Evolutionary conservation across 2,797 vertebrate genomes (phyloP), one percentile per base, ranked within the genome.

Genomic region (Enoplosus armatus): DNA sequence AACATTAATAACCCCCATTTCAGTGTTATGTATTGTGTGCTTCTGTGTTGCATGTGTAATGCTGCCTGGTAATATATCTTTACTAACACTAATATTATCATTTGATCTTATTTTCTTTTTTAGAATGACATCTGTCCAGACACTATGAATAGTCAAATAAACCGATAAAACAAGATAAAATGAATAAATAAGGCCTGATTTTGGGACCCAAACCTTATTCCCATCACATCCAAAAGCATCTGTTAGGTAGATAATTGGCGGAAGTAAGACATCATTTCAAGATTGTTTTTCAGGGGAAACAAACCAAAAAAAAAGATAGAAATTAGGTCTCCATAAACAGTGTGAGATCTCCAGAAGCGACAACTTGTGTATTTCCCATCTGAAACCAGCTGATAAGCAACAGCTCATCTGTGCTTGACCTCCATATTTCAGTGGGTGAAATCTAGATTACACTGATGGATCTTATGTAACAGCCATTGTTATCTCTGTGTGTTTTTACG

Each of bases 381-480:
- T 79, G 77, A 61, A 31, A 29, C 14, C 47, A 48, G 51, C 51
- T 33, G 72, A 76, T 71, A 47, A 66, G 35, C 66, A 27, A 67
- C 66, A 8, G 56, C 61, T 75, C 22, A 6, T 60, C 59, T 9
- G 0, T 11, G 26, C 6, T 14, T n/a, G 81, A 75, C 71, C 71
- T 79, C 48, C 50, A 55, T 45, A 35, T 37, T 33, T 60, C 55
- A 68, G 35, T 24, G 24, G 61, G 0, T 39, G 35, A 68, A 53
- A 54, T 54, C 31, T 22, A 27, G 39, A 61, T 65, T 16, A 65
- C 53, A 2, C 55, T 60, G 65, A 61, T 31, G 59, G 51, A 31
- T 47, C 54, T 77, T 70, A 77, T 22, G 54, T 77, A 77, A 70
- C 39, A 45, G 74, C 48, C 48, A n/a, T 74, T 65, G 78, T 85